These are phyloP conservation scores for Malurus elegans DNA, from an alignment of 2,113 vertebrate genomes.

Conservation along the genomic window DNA sequence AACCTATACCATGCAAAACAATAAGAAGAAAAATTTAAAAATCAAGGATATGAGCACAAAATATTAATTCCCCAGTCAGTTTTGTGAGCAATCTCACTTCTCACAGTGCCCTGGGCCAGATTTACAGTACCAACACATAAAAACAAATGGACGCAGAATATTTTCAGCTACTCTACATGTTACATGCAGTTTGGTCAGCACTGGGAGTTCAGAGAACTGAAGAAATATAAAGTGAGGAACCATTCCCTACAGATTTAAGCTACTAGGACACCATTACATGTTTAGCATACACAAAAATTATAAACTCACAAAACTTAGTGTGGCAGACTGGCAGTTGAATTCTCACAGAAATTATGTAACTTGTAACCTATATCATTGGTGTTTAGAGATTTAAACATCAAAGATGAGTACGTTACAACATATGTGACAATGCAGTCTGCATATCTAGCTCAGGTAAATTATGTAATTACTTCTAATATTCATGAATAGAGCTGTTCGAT, in stretches of 20 bases:
- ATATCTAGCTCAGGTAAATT: not conserved
- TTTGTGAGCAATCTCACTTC: not conserved
- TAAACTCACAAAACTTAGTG: not conserved
- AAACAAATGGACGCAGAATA: not conserved
- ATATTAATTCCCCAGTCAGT: not conserved
- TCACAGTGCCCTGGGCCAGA: not conserved
- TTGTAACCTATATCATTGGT: not conserved
- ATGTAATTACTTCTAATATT: not conserved
- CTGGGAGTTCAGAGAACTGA: not conserved
- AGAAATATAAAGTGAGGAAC: not conserved
- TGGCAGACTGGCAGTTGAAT: not conserved
- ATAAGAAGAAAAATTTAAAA: not conserved
- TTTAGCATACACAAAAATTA: not conserved
- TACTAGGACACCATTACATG: not conserved
- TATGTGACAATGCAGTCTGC: not conserved
- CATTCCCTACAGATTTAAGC: not conserved
- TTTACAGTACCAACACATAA: not conserved
- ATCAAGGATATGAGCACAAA: not conserved
- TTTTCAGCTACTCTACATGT: not conserved
- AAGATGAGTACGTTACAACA: not conserved
- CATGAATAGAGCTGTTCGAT: not conserved
- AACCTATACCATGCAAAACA: not conserved
- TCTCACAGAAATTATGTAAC: not conserved
- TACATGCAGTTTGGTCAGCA: not conserved
- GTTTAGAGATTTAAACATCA: not conserved